These are phyloP conservation scores for Elgonia sp. DNA, from an alignment of 2,888 invertebrate genomes.

Conservation along the genomic window DNA sequence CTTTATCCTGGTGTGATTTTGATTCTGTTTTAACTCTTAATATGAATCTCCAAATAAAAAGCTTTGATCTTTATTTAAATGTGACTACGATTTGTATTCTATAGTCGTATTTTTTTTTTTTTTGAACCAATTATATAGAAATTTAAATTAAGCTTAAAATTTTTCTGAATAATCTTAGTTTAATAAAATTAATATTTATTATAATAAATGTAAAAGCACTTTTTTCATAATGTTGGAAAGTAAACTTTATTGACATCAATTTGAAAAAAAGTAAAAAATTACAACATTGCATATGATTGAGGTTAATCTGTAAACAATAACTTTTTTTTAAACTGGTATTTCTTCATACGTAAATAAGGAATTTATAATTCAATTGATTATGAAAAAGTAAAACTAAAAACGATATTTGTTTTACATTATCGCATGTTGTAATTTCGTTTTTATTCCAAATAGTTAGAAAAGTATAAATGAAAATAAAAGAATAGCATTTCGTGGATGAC, in stretches of 20 bases:
- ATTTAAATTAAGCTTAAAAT: no score
- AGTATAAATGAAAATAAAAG: constrained; percentile 61
- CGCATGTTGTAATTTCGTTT: constrained; percentile 62
- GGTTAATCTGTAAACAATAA: no score
- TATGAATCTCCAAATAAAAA: constrained; percentile 29
- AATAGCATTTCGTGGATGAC: constrained; percentile 50
- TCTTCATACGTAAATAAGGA: background rate
- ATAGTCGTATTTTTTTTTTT: background rate
- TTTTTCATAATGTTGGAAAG: no score
- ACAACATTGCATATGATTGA: no score
- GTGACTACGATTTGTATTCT: background rate
- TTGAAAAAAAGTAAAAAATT: no score
- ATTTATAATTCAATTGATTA: constrained; percentile 27
- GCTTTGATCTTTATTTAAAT: constrained; percentile 51
- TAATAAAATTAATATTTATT: no score
- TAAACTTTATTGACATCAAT: no score
- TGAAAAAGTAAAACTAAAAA: constrained; percentile 9
- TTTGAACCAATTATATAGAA: no score
- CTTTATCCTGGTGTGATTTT: constrained; percentile 66
- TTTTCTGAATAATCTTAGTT: no score
- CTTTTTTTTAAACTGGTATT: no score
- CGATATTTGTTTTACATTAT: constrained; percentile 53
- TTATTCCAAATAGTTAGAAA: constrained; percentile 44
- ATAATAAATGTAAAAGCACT: no score
- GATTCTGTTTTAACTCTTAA: constrained; percentile 57